phyloP scores from a whole-genome alignment of 2,888 invertebrate genomes.

The Leptothorax acervorum region DNA sequence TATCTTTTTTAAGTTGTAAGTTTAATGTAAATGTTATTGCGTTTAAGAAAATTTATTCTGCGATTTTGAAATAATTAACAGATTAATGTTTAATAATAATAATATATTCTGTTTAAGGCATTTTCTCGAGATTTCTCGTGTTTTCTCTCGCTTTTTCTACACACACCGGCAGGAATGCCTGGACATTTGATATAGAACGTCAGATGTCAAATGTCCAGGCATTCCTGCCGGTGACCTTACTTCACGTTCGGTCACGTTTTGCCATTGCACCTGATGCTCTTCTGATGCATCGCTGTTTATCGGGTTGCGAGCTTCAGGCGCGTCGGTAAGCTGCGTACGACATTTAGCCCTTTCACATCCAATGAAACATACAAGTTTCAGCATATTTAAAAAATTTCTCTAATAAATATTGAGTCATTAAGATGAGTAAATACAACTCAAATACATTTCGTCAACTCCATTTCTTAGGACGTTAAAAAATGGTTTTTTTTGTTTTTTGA shows the following conservation, averaged over 20 bases:
- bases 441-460: neutral
- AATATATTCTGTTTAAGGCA: neutral
- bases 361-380: neutral
- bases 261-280: conserved; percentile 30
- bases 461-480: neutral
- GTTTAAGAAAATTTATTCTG: neutral
- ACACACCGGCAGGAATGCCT: no score
- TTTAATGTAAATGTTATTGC: conserved; percentile 16
- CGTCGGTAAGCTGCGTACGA: neutral
- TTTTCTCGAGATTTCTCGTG: neutral
- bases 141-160: neutral
- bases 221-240: neutral
- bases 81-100: neutral
- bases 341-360: neutral
- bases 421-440: neutral
- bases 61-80: neutral
- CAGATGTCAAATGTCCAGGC: no score
- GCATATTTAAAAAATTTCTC: neutral
- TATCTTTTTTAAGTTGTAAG: neutral
- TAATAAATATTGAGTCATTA: neutral
- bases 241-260: neutral
- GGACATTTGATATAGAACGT: no score
- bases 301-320: conserved; percentile 42
- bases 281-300: conserved; percentile 2
- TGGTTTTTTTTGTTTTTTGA: no score